Base-by-base conservation (phyloP, 2,797 vertebrate species). In the Anguilla anguilla region DNA sequence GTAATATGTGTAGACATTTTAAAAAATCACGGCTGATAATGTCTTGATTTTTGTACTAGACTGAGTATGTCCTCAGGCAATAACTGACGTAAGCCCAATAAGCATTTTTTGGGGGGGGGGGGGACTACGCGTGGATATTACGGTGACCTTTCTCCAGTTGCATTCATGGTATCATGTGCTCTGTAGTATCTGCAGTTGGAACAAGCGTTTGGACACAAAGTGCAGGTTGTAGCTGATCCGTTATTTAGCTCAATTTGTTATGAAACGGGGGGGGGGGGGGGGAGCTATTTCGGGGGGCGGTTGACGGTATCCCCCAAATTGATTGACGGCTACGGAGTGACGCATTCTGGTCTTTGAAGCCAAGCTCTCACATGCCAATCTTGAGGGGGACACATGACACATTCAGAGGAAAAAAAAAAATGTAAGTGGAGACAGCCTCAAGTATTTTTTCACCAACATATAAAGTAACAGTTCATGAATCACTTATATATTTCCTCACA, bases 91-190 rank as follows among this genome's bases (percentile, higher is more conserved):
- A n/a, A 11, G 6, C 61, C 31, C 35, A 25, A 39, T 2, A 59
- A 72, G 53, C n/a, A 43, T 28, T 28, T 59, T 31, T 0, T 35
- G 35, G 35, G 35, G 35, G 35, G 1, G 35, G 35, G 35, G 13
- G 86, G 3, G 1, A 39, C 39, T 25, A 15, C 19, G 35, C 19
- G 25, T 31, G 55, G 79, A 81, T 39, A 49, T 49, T 11, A 49
- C 15, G 46, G 57, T 69, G 72, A 85, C 87, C 84, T 85, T 85
- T 88, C 84, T 85, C 72, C 57, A 35, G 39, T 43, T 79, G 83
- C 53, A 35, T 22, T 43, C 31, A 43, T 7, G 59, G 43, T 43
- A 22, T 86, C 57, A 67, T 55, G 53, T 77, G 64, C 61, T 6
- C 84, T 39, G 22, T 67, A 72, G 85, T 86, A 61, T 85, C 84